Evolutionary conservation across 2,113 vertebrate genomes (phyloP), one percentile per base, ranked within the genome.

Genomic region (Ia io): DNA sequence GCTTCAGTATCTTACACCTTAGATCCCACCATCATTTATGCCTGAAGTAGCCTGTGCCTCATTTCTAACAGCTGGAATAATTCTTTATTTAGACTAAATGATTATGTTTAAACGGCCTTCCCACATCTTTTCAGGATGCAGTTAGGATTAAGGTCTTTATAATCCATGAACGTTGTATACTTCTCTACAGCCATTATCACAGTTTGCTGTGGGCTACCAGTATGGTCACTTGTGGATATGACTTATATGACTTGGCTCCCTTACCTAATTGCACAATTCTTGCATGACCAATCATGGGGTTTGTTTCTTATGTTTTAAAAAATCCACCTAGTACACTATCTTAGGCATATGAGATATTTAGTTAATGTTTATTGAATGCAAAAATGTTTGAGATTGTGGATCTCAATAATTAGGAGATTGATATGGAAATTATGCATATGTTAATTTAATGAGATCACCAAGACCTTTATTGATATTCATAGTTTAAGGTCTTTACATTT

Each of bases 401-500:
- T 88, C 51, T 84, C 53, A 65, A 37, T 96, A 77, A 77, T 82
- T 85, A n/a, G 77, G 37, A 65, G 5, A 14, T 25, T 73, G 42
- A 53, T 70, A 16, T 35, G 53, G n/a, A 88, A 84, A 63, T 84
- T 65, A 23, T 71, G 28, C 28, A 22, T 79, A 23, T 89, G 13
- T 88, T 92, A 88, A 89, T 92, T 73, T 90, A 79, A 93, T 88
- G 35, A 56, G 67, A 51, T 56, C 35, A 49, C n/a, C 32, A 13
- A 76, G 42, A 85, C 14, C 22, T 77, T 93, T 88, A 65, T 95
- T 77, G 56, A 80, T 84, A 37, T 32, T 76, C 22, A 65, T 88
- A 84, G 1, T 83, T 90, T 84, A 44, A 69, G 73, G 44, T 86
- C n/a, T 92, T 80, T 82, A 69, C 30, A 42, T 92, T 94, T 92